Percentiles rank a stretch among this genome's conserved stretches.
Conservation (phyloP, 2,797 vertebrate genomes). For the Microcaecilia unicolor region DNA sequence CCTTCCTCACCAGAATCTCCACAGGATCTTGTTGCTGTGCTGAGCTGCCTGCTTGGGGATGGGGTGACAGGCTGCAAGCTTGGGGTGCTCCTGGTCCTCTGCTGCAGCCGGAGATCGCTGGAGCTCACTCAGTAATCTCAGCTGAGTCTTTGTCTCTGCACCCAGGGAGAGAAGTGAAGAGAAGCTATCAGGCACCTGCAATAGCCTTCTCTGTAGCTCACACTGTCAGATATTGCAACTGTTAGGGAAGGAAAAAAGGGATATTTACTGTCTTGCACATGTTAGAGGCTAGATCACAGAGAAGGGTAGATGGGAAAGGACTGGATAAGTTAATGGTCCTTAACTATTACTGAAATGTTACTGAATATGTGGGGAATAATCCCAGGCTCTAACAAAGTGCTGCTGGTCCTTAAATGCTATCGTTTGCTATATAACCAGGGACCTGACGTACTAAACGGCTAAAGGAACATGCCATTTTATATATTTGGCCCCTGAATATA, state of each 20-base stretch:
- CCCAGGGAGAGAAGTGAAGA: constrained; percentile 63
- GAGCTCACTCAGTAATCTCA: constrained; percentile 65
- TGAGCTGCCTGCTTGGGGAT: constrained; percentile 5
- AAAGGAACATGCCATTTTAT: no score
- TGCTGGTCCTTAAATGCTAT: no score
- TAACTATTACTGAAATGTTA: no score
- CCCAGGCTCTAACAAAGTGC: no score
- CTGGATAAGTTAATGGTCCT: no score
- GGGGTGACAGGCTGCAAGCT: neutral
- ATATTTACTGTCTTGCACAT: no score
- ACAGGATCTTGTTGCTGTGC: constrained; percentile 40
- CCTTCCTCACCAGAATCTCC: constrained; percentile 78
- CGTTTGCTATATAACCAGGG: no score
- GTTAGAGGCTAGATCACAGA: no score
- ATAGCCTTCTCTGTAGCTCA: constrained; percentile 54
- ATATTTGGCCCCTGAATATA: no score
- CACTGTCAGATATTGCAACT: constrained; percentile 13
- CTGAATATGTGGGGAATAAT: no score
- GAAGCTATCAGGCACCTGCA: constrained; percentile 68
- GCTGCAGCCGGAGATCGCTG: constrained; percentile 16
- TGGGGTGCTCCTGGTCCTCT: neutral
- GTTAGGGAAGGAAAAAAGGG: neutral
- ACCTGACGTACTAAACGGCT: no score
- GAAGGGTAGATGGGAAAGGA: no score
- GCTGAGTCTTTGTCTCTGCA: constrained; percentile 55